Base-by-base conservation (phyloP, 2,797 vertebrate genomes). In the Coregonus suidteri region DNA sequence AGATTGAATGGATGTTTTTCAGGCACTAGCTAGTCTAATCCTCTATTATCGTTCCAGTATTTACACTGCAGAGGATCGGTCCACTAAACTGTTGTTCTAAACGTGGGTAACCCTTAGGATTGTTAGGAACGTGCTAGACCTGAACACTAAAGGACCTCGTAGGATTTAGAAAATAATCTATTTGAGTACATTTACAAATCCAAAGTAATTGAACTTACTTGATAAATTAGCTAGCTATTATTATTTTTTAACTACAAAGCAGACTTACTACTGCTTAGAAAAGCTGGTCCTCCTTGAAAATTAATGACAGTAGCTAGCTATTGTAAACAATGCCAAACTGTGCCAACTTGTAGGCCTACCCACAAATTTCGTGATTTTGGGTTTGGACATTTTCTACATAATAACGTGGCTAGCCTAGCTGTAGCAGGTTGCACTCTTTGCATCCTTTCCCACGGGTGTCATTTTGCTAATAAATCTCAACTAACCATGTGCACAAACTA, bases 1-100 rank as follows among this genome's bases (percentile, higher is more conserved):
- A 62, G 3, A 34, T 59, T 20, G 6, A 59, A 18, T 56, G 16
- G 30, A 34, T 16, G 7, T 67, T 25, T 14, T 30, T 34, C 11
- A 14, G 25, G 3, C 9, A 13, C 11, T 65, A 30, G 3, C 64
- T 66, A 14, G 64, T 69, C 34, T 9, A 35, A 18, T 20, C 16
- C 1, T 18, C 35, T 7, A n/a, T 0, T 14, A 75, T 72, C 73
- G 79, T 87, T 89, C 16, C 88, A 89, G 88, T 78, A 92, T 90
- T 91, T 73, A 87, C 83, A 72, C 7, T 20, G 2, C 5, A 65
- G 41, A 37, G 11, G 11, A 74, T 37, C 4, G 34, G 56, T 20
- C 73, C 34, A 37, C 4, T 18, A 64, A 37, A 59, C 34, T 13
- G 16, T 62, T 20, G 34, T 62, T 41, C 31, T n/a, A 37, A 62